Evolutionary conservation across 1,140 invertebrate genomes (phyloP).

Genomic region (Notospermus geniculatus): DNA sequence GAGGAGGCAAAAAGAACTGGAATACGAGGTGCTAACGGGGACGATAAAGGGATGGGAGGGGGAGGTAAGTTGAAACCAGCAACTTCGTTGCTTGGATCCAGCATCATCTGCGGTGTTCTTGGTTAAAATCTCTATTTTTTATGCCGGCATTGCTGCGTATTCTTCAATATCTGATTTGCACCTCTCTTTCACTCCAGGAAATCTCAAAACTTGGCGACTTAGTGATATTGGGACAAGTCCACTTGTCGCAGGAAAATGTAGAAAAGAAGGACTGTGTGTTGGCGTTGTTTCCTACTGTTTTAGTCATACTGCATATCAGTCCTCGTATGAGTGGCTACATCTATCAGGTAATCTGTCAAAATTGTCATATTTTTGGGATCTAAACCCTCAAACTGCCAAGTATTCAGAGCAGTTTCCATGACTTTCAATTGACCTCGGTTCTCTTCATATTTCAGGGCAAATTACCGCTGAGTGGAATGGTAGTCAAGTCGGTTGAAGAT

Average conservation of each 20-base stretch:
- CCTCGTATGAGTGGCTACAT: slow-evolving; percentile 90
- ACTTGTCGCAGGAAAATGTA: slow-evolving; percentile 64
- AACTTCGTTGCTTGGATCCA: too few relatives aligned
- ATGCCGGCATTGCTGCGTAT: slow-evolving; percentile 12
- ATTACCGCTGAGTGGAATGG: slow-evolving; percentile 81
- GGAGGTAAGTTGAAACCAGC: slow-evolving; percentile 62
- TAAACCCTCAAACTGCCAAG: too few relatives aligned
- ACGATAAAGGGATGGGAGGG: slow-evolving; percentile 93
- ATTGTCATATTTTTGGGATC: too few relatives aligned
- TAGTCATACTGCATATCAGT: slow-evolving; percentile 88
- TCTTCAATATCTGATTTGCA: not conserved
- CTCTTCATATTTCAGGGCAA: slow-evolving; percentile 69
- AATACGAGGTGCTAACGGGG: slow-evolving; percentile 89
- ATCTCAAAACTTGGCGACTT: slow-evolving; percentile 59
- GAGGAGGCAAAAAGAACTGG: slow-evolving; percentile 92
- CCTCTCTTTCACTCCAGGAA: slow-evolving; percentile 35
- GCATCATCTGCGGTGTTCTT: too few relatives aligned
- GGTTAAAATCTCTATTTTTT: too few relatives aligned
- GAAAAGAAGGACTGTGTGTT: slow-evolving; percentile 86
- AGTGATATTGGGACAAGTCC: slow-evolving; percentile 70
- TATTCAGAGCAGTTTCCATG: too few relatives aligned
- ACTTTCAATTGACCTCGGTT: not conserved
- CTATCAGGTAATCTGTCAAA: slow-evolving; percentile 92
- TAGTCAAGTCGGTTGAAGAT: slow-evolving; percentile 73
- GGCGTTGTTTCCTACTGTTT: slow-evolving; percentile 81